Evolutionary conservation across 2,797 vertebrate genomes (phyloP).

Genomic region (Morus bassanus): DNA sequence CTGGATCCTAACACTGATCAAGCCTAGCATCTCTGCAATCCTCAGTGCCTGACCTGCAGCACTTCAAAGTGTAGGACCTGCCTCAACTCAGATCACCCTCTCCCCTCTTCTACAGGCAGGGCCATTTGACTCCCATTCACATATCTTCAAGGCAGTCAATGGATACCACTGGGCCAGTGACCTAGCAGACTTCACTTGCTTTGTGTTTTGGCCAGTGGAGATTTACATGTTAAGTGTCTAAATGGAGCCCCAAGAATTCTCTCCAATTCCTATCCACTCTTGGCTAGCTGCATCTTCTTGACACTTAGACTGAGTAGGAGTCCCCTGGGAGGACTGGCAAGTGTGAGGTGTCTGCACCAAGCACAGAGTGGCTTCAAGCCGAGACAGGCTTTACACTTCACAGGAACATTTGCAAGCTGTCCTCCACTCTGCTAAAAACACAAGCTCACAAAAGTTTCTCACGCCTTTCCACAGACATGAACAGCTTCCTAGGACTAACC

Average conservation of each 20-base stretch:
- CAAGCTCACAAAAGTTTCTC: not conserved
- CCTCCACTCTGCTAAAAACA: not conserved
- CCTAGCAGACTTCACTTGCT: not conserved
- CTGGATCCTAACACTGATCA: not conserved
- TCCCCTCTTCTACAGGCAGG: not conserved
- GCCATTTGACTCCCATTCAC: not conserved
- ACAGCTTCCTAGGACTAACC: not conserved
- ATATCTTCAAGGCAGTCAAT: not conserved
- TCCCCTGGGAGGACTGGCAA: not conserved
- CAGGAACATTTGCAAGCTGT: not conserved
- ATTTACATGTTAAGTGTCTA: not conserved
- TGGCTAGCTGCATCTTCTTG: not conserved
- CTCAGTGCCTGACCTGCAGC: not conserved
- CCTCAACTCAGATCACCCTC: not conserved
- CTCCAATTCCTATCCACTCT: not conserved
- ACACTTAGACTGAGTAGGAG: not conserved
- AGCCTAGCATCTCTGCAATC: not conserved
- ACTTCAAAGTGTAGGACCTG: not conserved
- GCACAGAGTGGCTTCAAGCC: not conserved
- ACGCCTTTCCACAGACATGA: not conserved
- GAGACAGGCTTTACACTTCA: not conserved
- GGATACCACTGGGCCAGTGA: not conserved
- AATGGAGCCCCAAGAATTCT: not conserved
- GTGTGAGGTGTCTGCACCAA: not conserved
- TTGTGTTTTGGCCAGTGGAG: not conserved